Conservation (phyloP, 2,113 vertebrate species). For the Callionymus lyra region DNA sequence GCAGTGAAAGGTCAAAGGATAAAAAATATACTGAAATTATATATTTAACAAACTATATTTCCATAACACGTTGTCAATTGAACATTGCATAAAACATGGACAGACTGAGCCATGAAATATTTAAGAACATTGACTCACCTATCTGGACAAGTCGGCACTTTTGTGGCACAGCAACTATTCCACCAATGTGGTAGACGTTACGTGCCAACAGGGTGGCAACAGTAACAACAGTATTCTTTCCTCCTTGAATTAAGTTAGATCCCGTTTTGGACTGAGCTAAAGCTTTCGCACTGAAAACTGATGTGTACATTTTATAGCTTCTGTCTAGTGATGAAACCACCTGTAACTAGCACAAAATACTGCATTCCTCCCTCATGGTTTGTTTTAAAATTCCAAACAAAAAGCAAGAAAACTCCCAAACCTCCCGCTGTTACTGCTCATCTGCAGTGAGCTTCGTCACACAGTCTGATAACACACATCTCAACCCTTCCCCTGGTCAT, state of each 20-base stretch:
- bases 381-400: conserved; percentile 1
- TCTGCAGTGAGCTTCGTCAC: conserved; percentile 19
- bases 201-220: conserved; percentile 65
- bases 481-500: conserved; percentile 40
- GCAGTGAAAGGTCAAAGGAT: too few relatives aligned
- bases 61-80: too few relatives aligned
- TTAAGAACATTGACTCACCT: conserved; percentile 69
- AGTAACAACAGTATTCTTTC: conserved; percentile 27
- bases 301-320: conserved; percentile 33
- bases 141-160: conserved; percentile 64
- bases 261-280: conserved; percentile 20
- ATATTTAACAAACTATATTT: too few relatives aligned
- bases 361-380: conserved; percentile 4
- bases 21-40: too few relatives aligned
- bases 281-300: conserved; percentile 17
- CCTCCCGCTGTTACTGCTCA: conserved; percentile 20
- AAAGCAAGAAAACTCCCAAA: conserved; percentile 10
- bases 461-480: conserved; percentile 17
- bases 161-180: conserved; percentile 64
- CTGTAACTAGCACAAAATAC: conserved; percentile 11
- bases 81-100: too few relatives aligned
- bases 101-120: not conserved
- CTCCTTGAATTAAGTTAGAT: conserved; percentile 22
- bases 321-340: conserved; percentile 2
- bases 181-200: conserved; percentile 63